Base-by-base conservation (phyloP, 1,140 invertebrate species). In the Plectrocnemia conspersa region DNA sequence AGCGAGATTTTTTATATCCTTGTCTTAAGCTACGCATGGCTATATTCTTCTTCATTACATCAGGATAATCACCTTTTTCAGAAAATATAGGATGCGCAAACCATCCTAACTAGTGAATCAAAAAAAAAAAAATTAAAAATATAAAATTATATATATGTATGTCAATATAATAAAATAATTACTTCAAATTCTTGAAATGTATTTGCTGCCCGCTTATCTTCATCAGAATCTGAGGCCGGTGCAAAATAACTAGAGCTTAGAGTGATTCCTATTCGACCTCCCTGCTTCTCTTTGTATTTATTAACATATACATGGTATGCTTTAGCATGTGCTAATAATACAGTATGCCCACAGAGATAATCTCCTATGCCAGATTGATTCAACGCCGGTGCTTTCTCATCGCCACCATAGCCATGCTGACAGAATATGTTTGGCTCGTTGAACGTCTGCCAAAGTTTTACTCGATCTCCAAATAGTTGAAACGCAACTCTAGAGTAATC, bases 11-110 rank as follows among this genome's bases (percentile, higher is more conserved):
- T 0, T 50, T 54, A 41, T 72, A 77, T 2, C 79, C 78, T 70
- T 85, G 79, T 32, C 73, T 67, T 29, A 68, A 68, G 59, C 81
- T 83, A 13, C 76, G 72, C 5, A 64, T 63, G 4, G 67, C 69
- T 2, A 86, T 70, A 16, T 73, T 72, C 19, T 78, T 64, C 56
- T 77, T 79, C 67, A 86, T 74, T 15, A 80, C 66, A 40, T 68
- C 56, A 1, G 83, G 82, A 63, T 83, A 86, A 60, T 85, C 79
- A 3, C 83, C 83, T 9, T 67, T 64, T 58, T 59, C 47, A 13
- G 58, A 56, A 49, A 78, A 82, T 40, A 86, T 79, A 3, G 83
- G 82, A 68, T 84, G 73, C 1, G 73, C 78, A 58, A 78, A 84
- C 76, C 78, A 80, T 7, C 78, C 79, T 52, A 77, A 76, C 75